phyloP scores from a whole-genome alignment of 2,888 invertebrate genomes.

The Epinotia nisella region DNA sequence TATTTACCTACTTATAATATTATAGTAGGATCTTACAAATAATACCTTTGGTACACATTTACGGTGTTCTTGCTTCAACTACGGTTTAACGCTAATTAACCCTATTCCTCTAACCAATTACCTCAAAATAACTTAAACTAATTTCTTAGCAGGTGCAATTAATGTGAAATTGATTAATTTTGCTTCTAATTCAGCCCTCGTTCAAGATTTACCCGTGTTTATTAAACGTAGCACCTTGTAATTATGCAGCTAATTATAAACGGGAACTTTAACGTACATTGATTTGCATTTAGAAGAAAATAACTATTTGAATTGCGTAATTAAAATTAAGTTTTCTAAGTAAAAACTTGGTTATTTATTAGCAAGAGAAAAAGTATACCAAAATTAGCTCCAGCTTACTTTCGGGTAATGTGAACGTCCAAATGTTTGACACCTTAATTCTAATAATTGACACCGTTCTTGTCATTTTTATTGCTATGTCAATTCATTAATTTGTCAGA shows the following conservation, averaged over 20 bases:
- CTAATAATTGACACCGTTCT: no score
- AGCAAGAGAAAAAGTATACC: no score
- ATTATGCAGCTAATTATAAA: slow-evolving; percentile 11
- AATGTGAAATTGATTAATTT: slow-evolving; percentile 36
- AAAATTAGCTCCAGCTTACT: no score
- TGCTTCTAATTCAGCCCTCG: slow-evolving; percentile 21
- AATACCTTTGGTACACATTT: background rate
- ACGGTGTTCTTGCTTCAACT: background rate
- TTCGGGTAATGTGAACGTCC: no score
- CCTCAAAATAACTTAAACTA: slow-evolving; percentile 24
- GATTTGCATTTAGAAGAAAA: background rate
- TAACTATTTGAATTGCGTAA: no score
- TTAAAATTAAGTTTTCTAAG: no score
- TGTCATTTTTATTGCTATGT: no score
- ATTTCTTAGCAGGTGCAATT: slow-evolving; percentile 35
- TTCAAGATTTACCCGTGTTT: slow-evolving; percentile 22
- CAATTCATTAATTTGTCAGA: no score
- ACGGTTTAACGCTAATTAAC: background rate
- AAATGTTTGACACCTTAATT: no score
- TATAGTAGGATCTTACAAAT: no score
- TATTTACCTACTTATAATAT: no score
- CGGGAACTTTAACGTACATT: background rate
- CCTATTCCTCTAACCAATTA: slow-evolving; percentile 24
- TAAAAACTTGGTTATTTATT: background rate
- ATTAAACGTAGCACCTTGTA: slow-evolving; percentile 20